Base-by-base conservation (phyloP, 2,888 invertebrate genomes). In the Cartodere bifasciata region DNA sequence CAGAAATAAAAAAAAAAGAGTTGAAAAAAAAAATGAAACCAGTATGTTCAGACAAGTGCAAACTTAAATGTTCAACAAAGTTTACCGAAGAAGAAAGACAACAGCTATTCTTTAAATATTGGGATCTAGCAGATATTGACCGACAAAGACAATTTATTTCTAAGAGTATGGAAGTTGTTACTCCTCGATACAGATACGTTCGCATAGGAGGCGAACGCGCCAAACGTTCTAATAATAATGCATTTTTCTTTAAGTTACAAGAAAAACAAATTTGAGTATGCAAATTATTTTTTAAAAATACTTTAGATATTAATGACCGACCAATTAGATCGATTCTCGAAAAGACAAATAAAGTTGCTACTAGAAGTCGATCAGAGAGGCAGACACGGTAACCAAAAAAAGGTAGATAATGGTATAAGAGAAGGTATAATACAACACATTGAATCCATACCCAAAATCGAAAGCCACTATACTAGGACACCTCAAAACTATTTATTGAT, bases 391-490 rank as follows among this genome's bases (percentile, higher is more conserved):
- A 42, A 45, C 13, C 45, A 41, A 32, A 38, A 37, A 14, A 44
- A 31, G 36, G 34, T 44, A 28, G 31, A 35, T 31, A 30, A 28
- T 28, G 41, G 40, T 34, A 29, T 29, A 13, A 29, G 37, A 27
- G 26, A 40, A 26, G 32, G 37, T 30, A 37, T 41, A 26, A 39
- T 32, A 28, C 36, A 44, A 26, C 45, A 43, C 35, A 48, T 47
- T 23, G 38, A 48, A 25, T 42, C 39, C 23, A 37, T 39, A 30
- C 37, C 42, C 33, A 42, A 34, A 32, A 33, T 42, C 38, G 42
- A 41, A 28, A 41, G 42, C 26, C 46, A 46, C 34, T 48, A 44
- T 35, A 29, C 39, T 20, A 35, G 46, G 36, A 37, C 13, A 47
- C 46, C 14, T 36, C 13, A 34, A 36, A 41, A 32, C 36, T 33